Evolutionary conservation across 2,797 vertebrate genomes (phyloP).

Genomic region (Rhinatrema bivittatum): DNA sequence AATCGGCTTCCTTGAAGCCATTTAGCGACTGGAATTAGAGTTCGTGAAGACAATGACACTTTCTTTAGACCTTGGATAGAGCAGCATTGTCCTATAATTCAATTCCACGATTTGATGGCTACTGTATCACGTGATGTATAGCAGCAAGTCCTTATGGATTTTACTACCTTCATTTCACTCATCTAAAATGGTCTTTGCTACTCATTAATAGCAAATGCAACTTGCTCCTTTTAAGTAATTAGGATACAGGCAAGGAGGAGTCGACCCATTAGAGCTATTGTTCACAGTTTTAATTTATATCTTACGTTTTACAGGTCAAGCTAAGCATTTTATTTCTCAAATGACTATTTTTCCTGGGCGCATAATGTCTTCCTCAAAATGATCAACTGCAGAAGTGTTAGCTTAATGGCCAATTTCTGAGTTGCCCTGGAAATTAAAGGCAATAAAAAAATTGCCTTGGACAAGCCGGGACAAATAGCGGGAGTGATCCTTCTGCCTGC

Average conservation of each 20-base stretch:
- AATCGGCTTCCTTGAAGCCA: conserved; percentile 15
- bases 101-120: no score
- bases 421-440: conserved; percentile 40
- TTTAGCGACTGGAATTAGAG: conserved; percentile 15
- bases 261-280: conserved; percentile 28
- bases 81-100: no score
- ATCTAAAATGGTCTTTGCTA: no score
- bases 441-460: conserved; percentile 42
- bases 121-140: no score
- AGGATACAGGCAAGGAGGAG: conserved; percentile 25
- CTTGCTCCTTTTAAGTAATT: conserved; percentile 43
- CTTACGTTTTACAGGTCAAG: conserved; percentile 21
- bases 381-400: conserved; percentile 33
- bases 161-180: no score
- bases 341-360: conserved; percentile 31
- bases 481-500: conserved; percentile 40
- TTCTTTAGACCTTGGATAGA: conserved; percentile 3
- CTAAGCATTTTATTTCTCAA: conserved; percentile 27
- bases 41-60: conserved; percentile 20
- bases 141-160: no score
- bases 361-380: conserved; percentile 41
- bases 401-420: conserved; percentile 36
- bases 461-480: conserved; percentile 40
- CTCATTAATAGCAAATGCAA: no score
- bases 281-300: conserved; percentile 34